Evolutionary conservation across 2,797 vertebrate genomes (phyloP), one percentile per base, ranked within the genome.

Genomic region (Silurus aristotelis): DNA sequence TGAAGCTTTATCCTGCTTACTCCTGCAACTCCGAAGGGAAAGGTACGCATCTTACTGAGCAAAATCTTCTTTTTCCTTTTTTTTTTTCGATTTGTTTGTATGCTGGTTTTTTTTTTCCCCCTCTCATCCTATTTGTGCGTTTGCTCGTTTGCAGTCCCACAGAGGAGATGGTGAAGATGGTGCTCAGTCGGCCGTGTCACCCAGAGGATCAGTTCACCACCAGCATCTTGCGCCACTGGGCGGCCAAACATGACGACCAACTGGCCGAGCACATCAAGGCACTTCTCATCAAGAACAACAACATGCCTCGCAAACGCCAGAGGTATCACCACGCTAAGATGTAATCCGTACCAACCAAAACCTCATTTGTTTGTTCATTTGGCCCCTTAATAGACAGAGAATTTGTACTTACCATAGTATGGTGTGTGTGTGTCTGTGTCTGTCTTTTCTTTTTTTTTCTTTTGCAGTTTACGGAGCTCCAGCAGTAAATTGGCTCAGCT

Each of bases 111-210:
- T 10, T 58, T 66, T 2, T 27, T 25, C n/a, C n/a, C n/a, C n/a
- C n/a, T n/a, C 25, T 4, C 17, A 60, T 20, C 55, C 27, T 6
- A 0, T 12, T 0, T 83, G 22, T 52, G 38, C 20, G 19, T 25
- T 10, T 9, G 1, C 25, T 13, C 38, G 0, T 2, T 58, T 15
- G 0, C 88, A 99, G 98, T 91, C 98, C 97, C 10, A 98, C 94
- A 0, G 98, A 99, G 93, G 98, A 99, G 93, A 99, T 99, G 98
- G 98, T 99, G 70, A 99, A 98, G 95, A 98, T 99, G 98, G 97
- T 99, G 61, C 92, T 99, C 89, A 98, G 97, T 91, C 94, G 98
- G 0, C 97, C 98, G 0, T 99, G 97, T 89, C 96, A 98, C 86
- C 94, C 94, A 0, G 98, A 97, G 0, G 98, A 99, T 89, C 97